These are phyloP conservation scores for Gallirallus australis DNA, from an alignment of 2,797 vertebrate genomes.

Conservation along the genomic window DNA sequence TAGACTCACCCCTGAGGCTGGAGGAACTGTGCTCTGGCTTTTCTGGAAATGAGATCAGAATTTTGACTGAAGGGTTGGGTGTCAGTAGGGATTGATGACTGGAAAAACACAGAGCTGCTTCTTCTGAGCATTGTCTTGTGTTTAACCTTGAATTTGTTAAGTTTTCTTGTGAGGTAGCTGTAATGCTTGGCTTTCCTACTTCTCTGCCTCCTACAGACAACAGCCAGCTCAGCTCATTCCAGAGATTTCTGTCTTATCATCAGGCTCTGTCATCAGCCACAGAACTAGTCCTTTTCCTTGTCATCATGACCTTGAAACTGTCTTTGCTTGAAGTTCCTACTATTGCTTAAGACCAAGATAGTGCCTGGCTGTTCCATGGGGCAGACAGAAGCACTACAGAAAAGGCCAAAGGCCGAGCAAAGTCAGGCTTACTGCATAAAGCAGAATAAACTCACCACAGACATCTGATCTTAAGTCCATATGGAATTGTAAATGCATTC, in stretches of 20 bases:
- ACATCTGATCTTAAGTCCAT: background rate
- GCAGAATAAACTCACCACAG: background rate
- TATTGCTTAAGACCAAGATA: background rate
- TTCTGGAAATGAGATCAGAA: background rate
- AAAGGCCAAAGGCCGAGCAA: background rate
- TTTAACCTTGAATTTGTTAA: background rate
- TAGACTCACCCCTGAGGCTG: background rate
- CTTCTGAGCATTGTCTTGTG: background rate
- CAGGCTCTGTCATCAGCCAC: background rate
- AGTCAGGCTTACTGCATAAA: background rate
- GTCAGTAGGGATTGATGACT: background rate
- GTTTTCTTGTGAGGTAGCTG: background rate
- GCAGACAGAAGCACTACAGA: background rate
- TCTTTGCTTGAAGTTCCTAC: background rate
- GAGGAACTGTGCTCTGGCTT: background rate
- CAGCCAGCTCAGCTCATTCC: conserved; percentile 34
- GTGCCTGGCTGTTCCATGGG: background rate
- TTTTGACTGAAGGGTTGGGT: background rate
- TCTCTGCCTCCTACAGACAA: background rate
- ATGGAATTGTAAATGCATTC: background rate
- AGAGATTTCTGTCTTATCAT: conserved; percentile 46
- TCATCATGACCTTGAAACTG: conserved; percentile 18
- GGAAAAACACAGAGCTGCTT: background rate
- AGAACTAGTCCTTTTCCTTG: background rate
- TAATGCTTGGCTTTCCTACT: background rate